phyloP scores from a whole-genome alignment of 1,140 invertebrate genomes.

The Gyrodactylus salaris region DNA sequence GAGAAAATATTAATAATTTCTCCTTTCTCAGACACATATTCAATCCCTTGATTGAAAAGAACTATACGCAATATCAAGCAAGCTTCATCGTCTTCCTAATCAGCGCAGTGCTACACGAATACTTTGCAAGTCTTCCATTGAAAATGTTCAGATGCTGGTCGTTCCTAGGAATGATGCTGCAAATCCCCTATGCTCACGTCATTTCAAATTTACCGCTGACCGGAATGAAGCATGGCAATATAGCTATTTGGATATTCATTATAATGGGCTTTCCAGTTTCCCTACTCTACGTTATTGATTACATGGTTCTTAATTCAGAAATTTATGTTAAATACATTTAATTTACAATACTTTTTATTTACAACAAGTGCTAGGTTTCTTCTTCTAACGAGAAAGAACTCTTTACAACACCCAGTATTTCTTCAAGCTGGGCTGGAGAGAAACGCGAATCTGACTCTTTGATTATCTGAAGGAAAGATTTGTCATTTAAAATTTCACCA shows the following conservation, averaged over 20 bases:
- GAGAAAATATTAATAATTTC: background rate
- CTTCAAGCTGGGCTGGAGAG: background rate
- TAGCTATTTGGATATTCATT: background rate
- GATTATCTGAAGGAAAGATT: too few relatives aligned
- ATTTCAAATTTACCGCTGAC: background rate
- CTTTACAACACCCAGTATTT: background rate
- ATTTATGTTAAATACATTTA: background rate
- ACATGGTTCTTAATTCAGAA: background rate
- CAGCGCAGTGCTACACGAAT: background rate
- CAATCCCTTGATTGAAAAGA: background rate
- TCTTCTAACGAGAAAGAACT: background rate
- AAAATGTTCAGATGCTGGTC: background rate
- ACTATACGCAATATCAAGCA: background rate
- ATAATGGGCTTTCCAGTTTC: background rate
- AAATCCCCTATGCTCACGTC: background rate
- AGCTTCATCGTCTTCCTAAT: background rate
- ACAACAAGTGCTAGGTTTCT: too few relatives aligned
- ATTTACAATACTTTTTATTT: background rate
- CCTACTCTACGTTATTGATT: background rate
- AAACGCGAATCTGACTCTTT: background rate
- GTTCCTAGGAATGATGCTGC: background rate
- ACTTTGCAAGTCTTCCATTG: background rate
- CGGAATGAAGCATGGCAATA: background rate
- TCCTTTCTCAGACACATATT: background rate
- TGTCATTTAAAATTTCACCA: too few relatives aligned